Percentiles rank a stretch among this genome's conserved stretches.
These are phyloP conservation scores for Parazoanthus darwini DNA, from an alignment of 92 coral and sea anemone species.

Conservation along the genomic window DNA sequence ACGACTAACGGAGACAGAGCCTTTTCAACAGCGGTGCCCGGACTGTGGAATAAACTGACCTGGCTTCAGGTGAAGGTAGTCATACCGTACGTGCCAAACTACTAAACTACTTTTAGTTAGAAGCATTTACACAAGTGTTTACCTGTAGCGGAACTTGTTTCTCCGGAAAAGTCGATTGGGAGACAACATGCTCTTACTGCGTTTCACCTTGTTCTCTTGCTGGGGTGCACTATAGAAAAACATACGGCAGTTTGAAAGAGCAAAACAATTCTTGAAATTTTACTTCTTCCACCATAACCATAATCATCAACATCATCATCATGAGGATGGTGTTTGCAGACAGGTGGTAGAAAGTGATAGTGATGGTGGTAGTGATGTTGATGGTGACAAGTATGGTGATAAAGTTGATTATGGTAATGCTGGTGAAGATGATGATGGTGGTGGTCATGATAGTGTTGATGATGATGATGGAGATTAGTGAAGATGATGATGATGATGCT, in stretches of 20 bases:
- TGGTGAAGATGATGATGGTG: not conserved
- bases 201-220: conserved; percentile 64
- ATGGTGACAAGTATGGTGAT: not conserved
- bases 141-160: conserved; percentile 86
- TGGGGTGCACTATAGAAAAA: conserved; percentile 48
- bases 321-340: not conserved
- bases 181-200: conserved; percentile 68
- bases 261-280: no score
- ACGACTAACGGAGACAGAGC: no score
- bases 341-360: not conserved
- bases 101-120: no score
- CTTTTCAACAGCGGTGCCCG: no score
- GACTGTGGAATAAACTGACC: no score
- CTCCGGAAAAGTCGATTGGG: conserved; percentile 89
- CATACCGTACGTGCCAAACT: no score
- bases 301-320: no score
- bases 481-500: not conserved
- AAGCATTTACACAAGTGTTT: conserved; percentile 6
- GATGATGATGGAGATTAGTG: not conserved
- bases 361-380: not conserved
- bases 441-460: not conserved
- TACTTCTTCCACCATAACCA: no score
- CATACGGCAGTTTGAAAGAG: not conserved
- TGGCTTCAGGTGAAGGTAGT: no score
- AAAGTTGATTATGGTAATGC: not conserved